phyloP scores from a whole-genome alignment of 53 echinoderm and acorn worm genomes.

The Patiria pectinifera region DNA sequence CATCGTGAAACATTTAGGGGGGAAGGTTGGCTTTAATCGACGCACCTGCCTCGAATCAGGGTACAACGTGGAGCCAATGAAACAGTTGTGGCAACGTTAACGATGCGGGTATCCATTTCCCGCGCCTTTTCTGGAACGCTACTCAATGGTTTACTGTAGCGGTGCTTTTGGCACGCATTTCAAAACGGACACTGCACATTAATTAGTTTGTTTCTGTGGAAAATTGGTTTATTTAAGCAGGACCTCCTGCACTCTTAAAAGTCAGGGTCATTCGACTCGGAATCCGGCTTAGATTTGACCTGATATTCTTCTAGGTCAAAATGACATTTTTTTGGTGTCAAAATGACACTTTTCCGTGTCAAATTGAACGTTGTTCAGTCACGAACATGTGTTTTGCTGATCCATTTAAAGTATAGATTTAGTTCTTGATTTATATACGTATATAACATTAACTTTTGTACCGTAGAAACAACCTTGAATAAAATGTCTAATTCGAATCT shows the following conservation, averaged over 20 bases:
- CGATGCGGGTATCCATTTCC: conserved; percentile 30
- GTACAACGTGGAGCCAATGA: conserved; percentile 39
- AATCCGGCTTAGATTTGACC: neutral
- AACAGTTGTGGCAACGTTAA: conserved; percentile 49
- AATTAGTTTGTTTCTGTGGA: too few relatives aligned
- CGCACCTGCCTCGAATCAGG: conserved; percentile 52
- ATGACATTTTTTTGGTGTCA: neutral
- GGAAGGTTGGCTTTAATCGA: neutral
- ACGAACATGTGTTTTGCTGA: too few relatives aligned
- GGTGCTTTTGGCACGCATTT: neutral
- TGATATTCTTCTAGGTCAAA: too few relatives aligned
- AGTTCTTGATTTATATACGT: too few relatives aligned
- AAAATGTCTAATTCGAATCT: too few relatives aligned
- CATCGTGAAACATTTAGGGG: conserved; percentile 11
- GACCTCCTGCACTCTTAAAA: too few relatives aligned
- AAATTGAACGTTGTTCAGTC: too few relatives aligned
- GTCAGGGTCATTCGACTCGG: too few relatives aligned
- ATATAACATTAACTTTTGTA: too few relatives aligned
- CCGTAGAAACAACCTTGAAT: too few relatives aligned
- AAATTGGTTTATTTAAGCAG: too few relatives aligned
- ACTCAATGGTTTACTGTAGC: neutral
- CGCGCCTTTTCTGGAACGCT: neutral
- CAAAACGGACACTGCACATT: neutral
- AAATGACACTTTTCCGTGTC: neutral
- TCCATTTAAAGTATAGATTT: too few relatives aligned